Evolutionary conservation across 2,797 vertebrate species (phyloP).

Genomic region (Pterois miles): DNA sequence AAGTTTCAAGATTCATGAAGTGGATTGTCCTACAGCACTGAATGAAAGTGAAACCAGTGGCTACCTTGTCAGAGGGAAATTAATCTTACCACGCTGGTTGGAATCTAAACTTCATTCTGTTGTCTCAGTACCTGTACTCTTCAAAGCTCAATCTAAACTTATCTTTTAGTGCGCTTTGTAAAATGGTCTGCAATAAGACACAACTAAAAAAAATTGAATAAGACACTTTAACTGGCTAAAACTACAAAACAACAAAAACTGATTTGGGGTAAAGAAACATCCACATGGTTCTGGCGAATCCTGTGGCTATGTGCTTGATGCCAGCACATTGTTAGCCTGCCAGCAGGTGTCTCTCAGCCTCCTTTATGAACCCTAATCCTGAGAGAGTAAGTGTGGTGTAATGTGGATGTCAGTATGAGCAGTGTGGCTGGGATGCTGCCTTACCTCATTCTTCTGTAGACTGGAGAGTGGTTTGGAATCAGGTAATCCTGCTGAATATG

Average conservation of each 20-base stretch:
- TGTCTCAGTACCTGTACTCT: not conserved
- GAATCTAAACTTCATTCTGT: not conserved
- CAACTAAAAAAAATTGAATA: too few relatives aligned
- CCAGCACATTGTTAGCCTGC: not conserved
- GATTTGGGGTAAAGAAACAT: too few relatives aligned
- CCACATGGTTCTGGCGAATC: too few relatives aligned
- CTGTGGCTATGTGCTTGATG: not conserved
- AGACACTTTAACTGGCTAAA: not conserved
- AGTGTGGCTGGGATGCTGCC: too few relatives aligned
- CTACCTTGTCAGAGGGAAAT: not conserved
- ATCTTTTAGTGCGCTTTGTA: not conserved
- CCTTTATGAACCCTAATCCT: too few relatives aligned
- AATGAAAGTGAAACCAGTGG: not conserved
- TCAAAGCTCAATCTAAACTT: not conserved
- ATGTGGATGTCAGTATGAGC: not conserved
- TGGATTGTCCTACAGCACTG: not conserved
- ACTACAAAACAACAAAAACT: too few relatives aligned
- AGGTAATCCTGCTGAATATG: constrained; percentile 44
- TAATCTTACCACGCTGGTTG: not conserved
- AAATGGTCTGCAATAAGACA: not conserved
- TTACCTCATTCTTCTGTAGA: constrained; percentile 72
- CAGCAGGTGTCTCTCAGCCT: not conserved
- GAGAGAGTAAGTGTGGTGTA: not conserved
- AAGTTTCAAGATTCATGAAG: not conserved
- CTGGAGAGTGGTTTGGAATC: constrained; percentile 71